These are phyloP conservation scores for Tachysurus fulvidraco DNA, from an alignment of 2,113 vertebrate species.

Conservation along the genomic window DNA sequence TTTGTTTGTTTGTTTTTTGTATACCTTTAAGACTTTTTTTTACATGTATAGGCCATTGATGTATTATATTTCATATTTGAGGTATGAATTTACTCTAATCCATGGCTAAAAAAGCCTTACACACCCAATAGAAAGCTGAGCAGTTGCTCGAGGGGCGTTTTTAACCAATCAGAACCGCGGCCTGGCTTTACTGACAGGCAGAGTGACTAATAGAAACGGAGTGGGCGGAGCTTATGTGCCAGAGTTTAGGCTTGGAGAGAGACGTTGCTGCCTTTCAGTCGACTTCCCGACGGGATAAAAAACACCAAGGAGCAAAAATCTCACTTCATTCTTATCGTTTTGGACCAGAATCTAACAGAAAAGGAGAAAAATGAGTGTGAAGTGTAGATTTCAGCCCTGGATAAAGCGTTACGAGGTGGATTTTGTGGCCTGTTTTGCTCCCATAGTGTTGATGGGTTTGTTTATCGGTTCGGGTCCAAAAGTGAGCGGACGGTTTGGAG, in stretches of 20 bases:
- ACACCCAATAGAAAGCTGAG: slow-evolving; percentile 50
- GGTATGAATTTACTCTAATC: slow-evolving; percentile 12
- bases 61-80: slow-evolving; percentile 26
- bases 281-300: slow-evolving; percentile 49
- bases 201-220: slow-evolving; percentile 57
- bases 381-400: neutral
- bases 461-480: neutral
- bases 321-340: neutral
- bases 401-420: neutral
- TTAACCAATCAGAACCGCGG: slow-evolving; percentile 63
- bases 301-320: no score
- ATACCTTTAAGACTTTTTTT: neutral
- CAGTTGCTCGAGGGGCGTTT: neutral
- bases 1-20: neutral
- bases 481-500: neutral
- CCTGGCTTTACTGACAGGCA: slow-evolving; percentile 32
- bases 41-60: neutral
- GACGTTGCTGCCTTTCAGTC: slow-evolving; percentile 62
- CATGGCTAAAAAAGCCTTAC: neutral
- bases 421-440: neutral
- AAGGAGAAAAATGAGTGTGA: neutral
- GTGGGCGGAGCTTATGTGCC: slow-evolving; percentile 49
- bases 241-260: slow-evolving; percentile 63
- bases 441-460: neutral
- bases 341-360: neutral